Percentiles rank a stretch among this genome's conserved stretches.
These are phyloP conservation scores for Calyptommatus sinebrachiatus DNA, from an alignment of 2,113 vertebrate species.

Conservation along the genomic window DNA sequence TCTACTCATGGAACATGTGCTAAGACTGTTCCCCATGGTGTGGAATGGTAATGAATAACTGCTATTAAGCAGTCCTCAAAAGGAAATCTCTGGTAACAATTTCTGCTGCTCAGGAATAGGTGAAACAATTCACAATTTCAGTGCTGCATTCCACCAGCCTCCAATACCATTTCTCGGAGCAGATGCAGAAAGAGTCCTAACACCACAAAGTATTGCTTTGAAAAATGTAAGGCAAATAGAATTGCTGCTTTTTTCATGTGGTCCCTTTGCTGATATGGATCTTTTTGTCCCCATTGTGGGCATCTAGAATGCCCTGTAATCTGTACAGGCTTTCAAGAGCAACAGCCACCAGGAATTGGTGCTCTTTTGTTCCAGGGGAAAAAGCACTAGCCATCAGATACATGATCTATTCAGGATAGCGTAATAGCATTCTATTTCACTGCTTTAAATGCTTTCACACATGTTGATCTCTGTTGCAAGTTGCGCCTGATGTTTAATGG, in stretches of 20 bases:
- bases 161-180: no score
- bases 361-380: background rate
- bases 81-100: no score
- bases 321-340: background rate
- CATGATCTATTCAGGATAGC: slow-evolving; percentile 17
- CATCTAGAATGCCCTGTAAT: slow-evolving; percentile 3
- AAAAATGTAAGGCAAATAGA: no score
- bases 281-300: background rate
- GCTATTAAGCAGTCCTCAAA: no score
- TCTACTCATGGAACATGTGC: no score
- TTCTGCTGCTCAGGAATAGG: no score
- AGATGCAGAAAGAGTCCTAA: no score
- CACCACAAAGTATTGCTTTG: no score
- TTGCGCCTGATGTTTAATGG: slow-evolving; percentile 18
- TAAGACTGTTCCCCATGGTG: no score
- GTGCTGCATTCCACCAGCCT: no score
- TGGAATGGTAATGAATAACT: no score
- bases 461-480: background rate
- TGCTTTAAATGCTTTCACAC: slow-evolving; percentile 21
- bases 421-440: slow-evolving; percentile 1
- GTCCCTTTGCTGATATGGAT: background rate
- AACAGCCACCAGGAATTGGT: background rate
- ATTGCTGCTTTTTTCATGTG: background rate
- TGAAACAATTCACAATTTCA: no score
- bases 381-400: background rate